Evolutionary conservation across 2,113 vertebrate species (phyloP).

Genomic region (Sus scrofa): DNA sequence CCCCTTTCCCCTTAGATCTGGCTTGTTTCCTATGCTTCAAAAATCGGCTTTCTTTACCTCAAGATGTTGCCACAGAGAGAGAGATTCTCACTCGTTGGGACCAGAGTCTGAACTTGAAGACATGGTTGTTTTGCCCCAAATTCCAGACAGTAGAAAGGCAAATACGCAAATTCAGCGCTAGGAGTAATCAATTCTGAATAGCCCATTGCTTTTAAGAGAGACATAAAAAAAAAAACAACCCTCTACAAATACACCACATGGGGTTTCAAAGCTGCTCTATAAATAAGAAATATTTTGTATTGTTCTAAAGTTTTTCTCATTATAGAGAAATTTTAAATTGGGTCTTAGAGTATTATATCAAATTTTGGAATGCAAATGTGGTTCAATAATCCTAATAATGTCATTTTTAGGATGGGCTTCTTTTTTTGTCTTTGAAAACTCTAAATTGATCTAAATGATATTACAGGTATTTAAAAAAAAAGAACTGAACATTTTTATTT

Average conservation of each 20-base stretch:
- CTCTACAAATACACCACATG: background rate
- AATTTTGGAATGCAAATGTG: constrained; percentile 35
- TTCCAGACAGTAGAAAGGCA: background rate
- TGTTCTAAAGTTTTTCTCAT: background rate
- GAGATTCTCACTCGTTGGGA: background rate
- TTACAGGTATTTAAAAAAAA: background rate
- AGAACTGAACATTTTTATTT: background rate
- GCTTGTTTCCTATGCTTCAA: background rate
- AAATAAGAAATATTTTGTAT: constrained; percentile 10
- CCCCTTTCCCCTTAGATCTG: background rate
- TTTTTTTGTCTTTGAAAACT: background rate
- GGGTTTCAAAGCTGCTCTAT: background rate
- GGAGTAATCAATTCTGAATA: background rate
- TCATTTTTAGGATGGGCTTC: background rate
- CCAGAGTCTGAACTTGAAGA: background rate
- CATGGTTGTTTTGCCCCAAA: background rate
- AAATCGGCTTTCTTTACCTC: background rate
- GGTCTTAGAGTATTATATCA: background rate
- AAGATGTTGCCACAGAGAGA: background rate
- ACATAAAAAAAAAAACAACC: background rate
- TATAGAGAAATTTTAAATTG: background rate
- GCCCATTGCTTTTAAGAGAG: background rate
- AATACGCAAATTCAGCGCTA: background rate
- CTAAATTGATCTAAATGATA: background rate
- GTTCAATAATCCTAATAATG: background rate